Conservation (phyloP, 2,888 invertebrate genomes). For the Alentia gelatinosa region DNA sequence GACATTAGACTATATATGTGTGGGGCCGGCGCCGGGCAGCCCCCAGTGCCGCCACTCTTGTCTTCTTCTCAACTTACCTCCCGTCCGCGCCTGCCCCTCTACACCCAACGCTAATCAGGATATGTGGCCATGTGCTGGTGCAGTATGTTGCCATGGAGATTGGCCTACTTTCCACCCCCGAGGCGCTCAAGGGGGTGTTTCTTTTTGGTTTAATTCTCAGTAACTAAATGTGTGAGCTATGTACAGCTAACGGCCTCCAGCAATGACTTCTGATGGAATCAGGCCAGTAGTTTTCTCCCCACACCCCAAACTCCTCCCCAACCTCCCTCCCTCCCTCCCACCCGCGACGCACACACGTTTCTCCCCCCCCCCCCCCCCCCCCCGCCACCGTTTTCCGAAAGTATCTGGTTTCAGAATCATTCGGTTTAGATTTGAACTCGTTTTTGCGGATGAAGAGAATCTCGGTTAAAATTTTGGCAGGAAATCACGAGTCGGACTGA, state of each 20-base stretch:
- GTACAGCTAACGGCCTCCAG: background rate
- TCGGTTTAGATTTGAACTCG: no score
- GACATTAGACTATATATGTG: conserved; percentile 14
- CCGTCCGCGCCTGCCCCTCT: background rate
- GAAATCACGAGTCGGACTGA: no score
- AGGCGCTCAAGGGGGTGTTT: background rate
- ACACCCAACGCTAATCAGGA: conserved; percentile 2
- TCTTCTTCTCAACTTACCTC: conserved; percentile 42
- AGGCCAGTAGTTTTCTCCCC: no score
- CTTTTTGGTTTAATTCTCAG: background rate
- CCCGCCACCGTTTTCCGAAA: no score
- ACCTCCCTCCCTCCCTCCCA: no score
- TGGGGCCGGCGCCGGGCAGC: background rate
- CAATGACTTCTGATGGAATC: conserved; percentile 15
- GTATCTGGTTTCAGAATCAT: no score
- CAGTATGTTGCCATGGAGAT: conserved; percentile 7
- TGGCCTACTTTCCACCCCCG: conserved; percentile 10
- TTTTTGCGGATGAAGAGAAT: no score
- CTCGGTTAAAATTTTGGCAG: no score
- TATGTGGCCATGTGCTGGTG: background rate
- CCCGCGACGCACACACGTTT: no score
- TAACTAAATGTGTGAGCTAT: background rate
- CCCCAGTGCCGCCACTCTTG: background rate
- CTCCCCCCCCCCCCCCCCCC: no score
- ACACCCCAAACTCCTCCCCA: no score